Base-by-base conservation (phyloP, 2,888 invertebrate genomes). In the Amaurobius ferox region DNA sequence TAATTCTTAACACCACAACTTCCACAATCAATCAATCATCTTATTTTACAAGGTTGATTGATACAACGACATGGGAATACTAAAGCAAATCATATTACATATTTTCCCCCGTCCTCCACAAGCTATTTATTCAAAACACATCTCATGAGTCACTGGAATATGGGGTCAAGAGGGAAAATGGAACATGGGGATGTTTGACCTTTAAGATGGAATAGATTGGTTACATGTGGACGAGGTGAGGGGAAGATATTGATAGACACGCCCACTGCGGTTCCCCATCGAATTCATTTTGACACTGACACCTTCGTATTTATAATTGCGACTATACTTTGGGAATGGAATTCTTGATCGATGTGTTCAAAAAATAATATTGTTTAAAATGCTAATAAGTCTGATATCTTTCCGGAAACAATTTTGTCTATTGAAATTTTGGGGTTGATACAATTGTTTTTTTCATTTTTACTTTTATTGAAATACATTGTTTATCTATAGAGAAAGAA, bases 161-260 rank as follows among this genome's bases (percentile, higher is more conserved):
- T 23, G 5, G 55, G 55, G 55, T 55, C 55, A 55, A 23, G 23
- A 55, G 55, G 55, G 55, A 55, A 44, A 55, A 3, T 23, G 55
- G 19, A 16, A 55, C 55, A 55, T 55, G 55, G 55, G 55, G 23
- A 55, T 55, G 23, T 55, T 55, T 55, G 55, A 55, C 55, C 55
- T 11, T 23, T 55, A 44, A 55, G 55, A 55, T 55, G 23, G 55
- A 55, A 55, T 55, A 55, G 23, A 55, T 55, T 55, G 55, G 55
- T 23, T 55, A 16, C 55, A 55, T 55, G 55, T 55, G 55, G 2
- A 44, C 7, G 55, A 7, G 16, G 23, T 6, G 23, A 5, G 19
- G 55, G 55, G 55, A 23, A 16, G 16, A 55, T 19, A 55, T 55
- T 55, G 55, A 55, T 55, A 55, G 5, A 23, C 55, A 55, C 55